phyloP scores from a whole-genome alignment of 2,888 invertebrate species.

The Rotaria sp. region DNA sequence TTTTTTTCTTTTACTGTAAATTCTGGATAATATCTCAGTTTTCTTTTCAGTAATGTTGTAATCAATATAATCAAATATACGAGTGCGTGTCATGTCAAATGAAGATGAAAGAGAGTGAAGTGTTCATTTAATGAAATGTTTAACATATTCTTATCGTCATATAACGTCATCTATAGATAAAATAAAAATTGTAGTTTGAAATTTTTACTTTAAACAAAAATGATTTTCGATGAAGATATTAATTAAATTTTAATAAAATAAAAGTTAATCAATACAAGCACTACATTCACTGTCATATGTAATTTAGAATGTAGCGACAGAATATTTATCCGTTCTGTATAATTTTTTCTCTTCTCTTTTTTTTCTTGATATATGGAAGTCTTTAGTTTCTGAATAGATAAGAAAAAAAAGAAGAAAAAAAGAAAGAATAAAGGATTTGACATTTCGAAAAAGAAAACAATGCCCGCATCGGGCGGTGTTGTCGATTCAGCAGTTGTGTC shows the following conservation, averaged over 20 bases:
- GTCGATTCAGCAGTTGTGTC: neutral
- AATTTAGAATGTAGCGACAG: neutral
- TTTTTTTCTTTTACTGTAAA: neutral
- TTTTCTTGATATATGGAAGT: neutral
- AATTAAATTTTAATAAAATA: neutral
- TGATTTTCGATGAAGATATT: neutral
- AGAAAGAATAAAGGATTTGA: neutral
- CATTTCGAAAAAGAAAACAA: neutral
- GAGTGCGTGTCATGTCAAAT: neutral
- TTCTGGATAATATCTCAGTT: constrained; percentile 4
- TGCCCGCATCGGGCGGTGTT: constrained; percentile 4
- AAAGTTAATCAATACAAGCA: neutral
- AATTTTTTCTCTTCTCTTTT: neutral
- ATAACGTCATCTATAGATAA: neutral
- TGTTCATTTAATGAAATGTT: neutral
- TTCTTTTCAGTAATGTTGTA: neutral
- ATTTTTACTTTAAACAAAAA: neutral
- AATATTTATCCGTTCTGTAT: neutral
- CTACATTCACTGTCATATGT: neutral
- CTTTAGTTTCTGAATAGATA: neutral
- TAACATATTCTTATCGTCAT: neutral
- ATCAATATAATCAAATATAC: neutral
- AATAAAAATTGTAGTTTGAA: neutral
- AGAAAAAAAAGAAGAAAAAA: neutral
- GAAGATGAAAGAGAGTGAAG: neutral